Percentiles rank a stretch among this genome's conserved stretches.
Evolutionary conservation across 2,797 vertebrate genomes (phyloP).

Genomic region (Gadopsis bispinosus): DNA sequence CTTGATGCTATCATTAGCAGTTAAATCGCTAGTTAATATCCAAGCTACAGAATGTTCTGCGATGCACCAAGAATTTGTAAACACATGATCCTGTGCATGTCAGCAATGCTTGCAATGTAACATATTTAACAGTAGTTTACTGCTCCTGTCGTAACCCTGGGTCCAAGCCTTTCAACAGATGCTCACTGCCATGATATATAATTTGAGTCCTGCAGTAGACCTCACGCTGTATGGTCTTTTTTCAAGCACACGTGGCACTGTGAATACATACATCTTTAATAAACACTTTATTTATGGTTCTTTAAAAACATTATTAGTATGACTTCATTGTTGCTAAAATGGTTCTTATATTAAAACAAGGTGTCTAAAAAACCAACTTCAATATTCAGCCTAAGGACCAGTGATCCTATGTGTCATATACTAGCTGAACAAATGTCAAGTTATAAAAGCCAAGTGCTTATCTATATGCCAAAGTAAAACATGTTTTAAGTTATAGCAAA

Average conservation of each 20-base stretch:
- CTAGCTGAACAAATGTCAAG: background rate
- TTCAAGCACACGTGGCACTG: background rate
- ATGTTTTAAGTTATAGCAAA: constrained; percentile 11
- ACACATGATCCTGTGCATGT: constrained; percentile 62
- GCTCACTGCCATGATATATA: constrained; percentile 43
- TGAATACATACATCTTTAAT: background rate
- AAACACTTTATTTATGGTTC: constrained; percentile 4
- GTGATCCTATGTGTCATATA: background rate
- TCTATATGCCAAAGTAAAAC: constrained; percentile 10
- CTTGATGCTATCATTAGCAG: constrained; percentile 67
- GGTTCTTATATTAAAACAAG: background rate
- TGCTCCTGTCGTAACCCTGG: constrained; percentile 58
- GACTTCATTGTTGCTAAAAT: background rate
- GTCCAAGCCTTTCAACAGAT: constrained; percentile 53
- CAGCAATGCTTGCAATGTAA: constrained; percentile 60
- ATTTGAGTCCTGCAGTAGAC: background rate
- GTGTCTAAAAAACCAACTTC: background rate
- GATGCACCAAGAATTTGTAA: constrained; percentile 70
- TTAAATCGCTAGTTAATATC: constrained; percentile 77
- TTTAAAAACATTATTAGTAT: constrained; percentile 1
- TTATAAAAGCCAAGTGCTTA: background rate
- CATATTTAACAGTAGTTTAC: constrained; percentile 60
- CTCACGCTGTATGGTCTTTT: background rate
- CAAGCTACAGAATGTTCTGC: constrained; percentile 67
- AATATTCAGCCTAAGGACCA: background rate